Evolutionary conservation across 2,797 vertebrate species (phyloP).

Genomic region (Rhabdophis nuchalis): DNA sequence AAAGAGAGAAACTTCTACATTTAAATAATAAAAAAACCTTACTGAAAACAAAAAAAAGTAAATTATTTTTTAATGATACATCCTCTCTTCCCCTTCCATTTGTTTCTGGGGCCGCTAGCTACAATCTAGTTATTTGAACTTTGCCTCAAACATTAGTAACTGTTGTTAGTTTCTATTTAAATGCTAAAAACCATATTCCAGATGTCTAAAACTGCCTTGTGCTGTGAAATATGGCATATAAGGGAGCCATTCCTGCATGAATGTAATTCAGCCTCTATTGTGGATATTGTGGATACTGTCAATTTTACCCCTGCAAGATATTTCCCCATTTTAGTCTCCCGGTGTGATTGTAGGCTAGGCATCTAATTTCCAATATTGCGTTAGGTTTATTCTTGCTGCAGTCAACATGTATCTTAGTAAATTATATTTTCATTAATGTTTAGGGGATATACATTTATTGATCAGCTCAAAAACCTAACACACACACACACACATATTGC

Average conservation of each 20-base stretch:
- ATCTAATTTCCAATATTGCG: not conserved
- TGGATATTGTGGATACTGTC: not conserved
- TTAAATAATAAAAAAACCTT: not conserved
- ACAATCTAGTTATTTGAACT: not conserved
- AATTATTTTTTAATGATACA: not conserved
- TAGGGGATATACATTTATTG: too few species aligned
- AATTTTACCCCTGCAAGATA: not conserved
- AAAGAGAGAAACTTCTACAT: not conserved
- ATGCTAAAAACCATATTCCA: not conserved
- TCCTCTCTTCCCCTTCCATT: not conserved
- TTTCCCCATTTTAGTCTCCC: not conserved
- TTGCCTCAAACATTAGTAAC: not conserved
- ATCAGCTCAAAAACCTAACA: too few species aligned
- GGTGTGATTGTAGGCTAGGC: not conserved
- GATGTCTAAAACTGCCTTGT: not conserved
- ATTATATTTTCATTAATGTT: not conserved
- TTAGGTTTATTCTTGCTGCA: not conserved
- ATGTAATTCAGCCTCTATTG: not conserved
- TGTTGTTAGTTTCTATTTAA: not conserved
- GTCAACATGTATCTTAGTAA: not conserved
- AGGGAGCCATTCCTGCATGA: not conserved
- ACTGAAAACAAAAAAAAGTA: not conserved
- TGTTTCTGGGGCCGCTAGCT: not conserved
- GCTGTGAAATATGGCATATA: not conserved
- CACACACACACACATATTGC: too few species aligned